These are phyloP conservation scores for Poicephalus meyeri DNA, from an alignment of 2,113 vertebrate genomes.

Conservation along the genomic window DNA sequence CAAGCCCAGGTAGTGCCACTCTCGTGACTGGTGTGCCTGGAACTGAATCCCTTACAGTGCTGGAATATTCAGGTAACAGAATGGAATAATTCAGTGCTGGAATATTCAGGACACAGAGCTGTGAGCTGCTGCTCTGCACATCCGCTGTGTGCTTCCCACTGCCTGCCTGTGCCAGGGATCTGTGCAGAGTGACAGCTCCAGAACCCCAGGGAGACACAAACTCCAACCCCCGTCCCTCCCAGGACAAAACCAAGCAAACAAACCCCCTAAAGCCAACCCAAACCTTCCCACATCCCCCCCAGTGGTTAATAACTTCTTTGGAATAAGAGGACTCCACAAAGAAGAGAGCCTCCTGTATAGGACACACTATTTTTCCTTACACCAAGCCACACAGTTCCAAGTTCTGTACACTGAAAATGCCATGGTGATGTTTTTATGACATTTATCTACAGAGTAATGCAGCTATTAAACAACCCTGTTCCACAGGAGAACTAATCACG, in stretches of 20 bases:
- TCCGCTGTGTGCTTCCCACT: background rate
- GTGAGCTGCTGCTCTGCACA: background rate
- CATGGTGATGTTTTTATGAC: background rate
- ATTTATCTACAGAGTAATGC: background rate
- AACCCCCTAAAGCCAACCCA: background rate
- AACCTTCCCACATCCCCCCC: background rate
- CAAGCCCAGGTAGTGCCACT: background rate
- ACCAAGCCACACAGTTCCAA: background rate
- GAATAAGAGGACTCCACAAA: background rate
- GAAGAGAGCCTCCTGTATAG: background rate
- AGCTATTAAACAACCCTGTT: background rate
- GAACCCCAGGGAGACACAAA: background rate
- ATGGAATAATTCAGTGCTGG: background rate
- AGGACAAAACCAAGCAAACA: background rate
- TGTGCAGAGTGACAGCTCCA: background rate
- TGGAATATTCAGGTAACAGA: background rate
- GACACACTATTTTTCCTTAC: background rate
- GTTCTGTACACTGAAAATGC: background rate
- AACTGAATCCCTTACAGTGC: background rate
- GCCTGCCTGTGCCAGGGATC: background rate
- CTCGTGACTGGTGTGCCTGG: too few species aligned
- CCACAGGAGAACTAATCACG: background rate
- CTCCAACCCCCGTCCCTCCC: background rate
- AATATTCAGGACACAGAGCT: background rate
- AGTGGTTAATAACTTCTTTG: background rate